Conservation (phyloP, 2,888 invertebrate genomes). For the Cantharis flavilabris region DNA sequence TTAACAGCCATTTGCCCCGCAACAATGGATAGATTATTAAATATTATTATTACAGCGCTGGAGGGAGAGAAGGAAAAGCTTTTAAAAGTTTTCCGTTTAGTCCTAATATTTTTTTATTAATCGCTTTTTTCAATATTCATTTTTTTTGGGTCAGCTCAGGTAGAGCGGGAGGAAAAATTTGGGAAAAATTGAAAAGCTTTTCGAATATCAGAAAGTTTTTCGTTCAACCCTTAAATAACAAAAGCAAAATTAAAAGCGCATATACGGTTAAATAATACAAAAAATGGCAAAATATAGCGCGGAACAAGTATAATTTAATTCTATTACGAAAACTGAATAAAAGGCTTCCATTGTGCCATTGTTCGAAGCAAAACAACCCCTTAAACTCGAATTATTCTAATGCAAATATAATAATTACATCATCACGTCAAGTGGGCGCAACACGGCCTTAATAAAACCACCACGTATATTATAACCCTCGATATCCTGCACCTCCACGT, state of each 20-base stretch:
- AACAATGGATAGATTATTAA: slow-evolving; percentile 36
- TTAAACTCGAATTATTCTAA: slow-evolving; percentile 34
- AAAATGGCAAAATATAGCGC: slow-evolving; percentile 14
- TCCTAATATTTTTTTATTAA: neutral
- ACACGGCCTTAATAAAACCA: slow-evolving; percentile 25
- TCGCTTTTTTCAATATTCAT: neutral
- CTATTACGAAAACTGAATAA: slow-evolving; percentile 30
- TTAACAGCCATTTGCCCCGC: slow-evolving; percentile 34
- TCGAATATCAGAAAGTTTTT: neutral
- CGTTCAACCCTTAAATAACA: neutral
- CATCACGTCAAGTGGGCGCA: slow-evolving; percentile 32
- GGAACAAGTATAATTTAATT: slow-evolving; percentile 31
- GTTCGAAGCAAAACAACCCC: slow-evolving; percentile 33
- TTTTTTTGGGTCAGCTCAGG: neutral
- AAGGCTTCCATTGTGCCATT: slow-evolving; percentile 31
- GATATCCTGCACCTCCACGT: slow-evolving; percentile 16
- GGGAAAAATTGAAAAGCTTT: neutral
- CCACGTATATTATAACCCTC: slow-evolving; percentile 15
- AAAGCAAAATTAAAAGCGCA: slow-evolving; percentile 7
- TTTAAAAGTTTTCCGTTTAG: neutral
- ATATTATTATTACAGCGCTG: slow-evolving; percentile 24
- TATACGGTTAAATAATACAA: slow-evolving; percentile 3
- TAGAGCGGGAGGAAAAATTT: neutral
- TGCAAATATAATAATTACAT: slow-evolving; percentile 37
- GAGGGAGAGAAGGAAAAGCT: neutral